Base-by-base conservation (phyloP, 1,140 invertebrate genomes). In the Samia ricini region DNA sequence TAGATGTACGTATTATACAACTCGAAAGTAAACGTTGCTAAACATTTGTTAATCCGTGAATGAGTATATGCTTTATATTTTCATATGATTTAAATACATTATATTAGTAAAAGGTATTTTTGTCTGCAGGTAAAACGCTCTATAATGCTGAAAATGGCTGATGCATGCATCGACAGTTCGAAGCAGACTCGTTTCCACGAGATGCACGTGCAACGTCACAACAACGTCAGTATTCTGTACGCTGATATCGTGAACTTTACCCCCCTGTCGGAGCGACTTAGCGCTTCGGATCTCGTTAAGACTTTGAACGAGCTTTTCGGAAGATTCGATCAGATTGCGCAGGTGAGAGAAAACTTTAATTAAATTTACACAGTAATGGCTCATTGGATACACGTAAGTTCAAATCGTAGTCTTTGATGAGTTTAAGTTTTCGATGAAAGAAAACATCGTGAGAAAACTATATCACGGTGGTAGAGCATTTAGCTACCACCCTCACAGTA, bases 231-330 rank as follows among this genome's bases (percentile, higher is more conserved):
- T 79, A 99, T 99, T 71, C 91, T 99, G 8, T 99, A 99, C 90
- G 98, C 98, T 0, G 98, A 99, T 79, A 99, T 99, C 66, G 98
- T 99, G 42, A 99, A 99, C 86, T 99, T 99, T 82, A 99, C 98
- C 0, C 96, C 97, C 0, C 91, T 99, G 3, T 98, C 97, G 0
- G 97, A 98, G 66, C 94, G 96, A 74, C 93, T 99, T 59, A 97
- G 96, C 23, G 98, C 98, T 15, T 97, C 97, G 5, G 98, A 99
- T 85, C 90, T 99, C 15, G 98, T 99, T 0, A 96, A 96, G 88
- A 97, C 98, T 0, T 91, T 99, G 0, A 99, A 99, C 81, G 98
- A 99, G 87, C 93, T 99, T 0, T 99, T 99, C 76, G 98, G 98
- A 2, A 92, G 98, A 70, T 99, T 99, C 88, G 98, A 99, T 92